Base-by-base conservation (phyloP, 2,113 vertebrate genomes). In the Ageneiosus marmoratus region DNA sequence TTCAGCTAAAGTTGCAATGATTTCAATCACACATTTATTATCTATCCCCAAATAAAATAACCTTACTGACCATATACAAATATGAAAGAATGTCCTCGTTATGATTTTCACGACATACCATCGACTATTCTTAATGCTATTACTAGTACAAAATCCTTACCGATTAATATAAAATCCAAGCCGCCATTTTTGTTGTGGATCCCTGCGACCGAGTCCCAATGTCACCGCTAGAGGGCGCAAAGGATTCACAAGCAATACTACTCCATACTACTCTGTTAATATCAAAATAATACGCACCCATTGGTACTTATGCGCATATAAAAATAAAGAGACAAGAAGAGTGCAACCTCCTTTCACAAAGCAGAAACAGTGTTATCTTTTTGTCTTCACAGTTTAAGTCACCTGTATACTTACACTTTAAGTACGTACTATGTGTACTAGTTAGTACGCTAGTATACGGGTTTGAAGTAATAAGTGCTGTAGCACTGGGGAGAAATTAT, bases 161-260 rank as follows among this genome's bases (percentile, higher is more conserved):
- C 69, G 41, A 48, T 48, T 34, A n/a, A 50, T 16, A 18, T 56
- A 9, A n/a, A n/a, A 60, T 37, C 69, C 70, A 32, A 24, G 12
- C 32, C 76, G 75, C 76, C 82, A 77, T 83, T 20, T 78, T 70
- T 78, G 74, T 75, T 82, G 44, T 82, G 41, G 6, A 34, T 74
- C 46, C 18, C 70, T 5, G 13, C 12, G 5, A 15, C 27, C 3
- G 37, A 10, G 9, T 34, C 15, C 32, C 24, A 50, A 2, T 1
- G 4, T 7, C 16, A 15, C 55, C 80, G 16, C 80, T 82, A 55
- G 80, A 70, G 41, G 70, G 27, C 55, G 70, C 3, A 74, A 22
- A 22, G 1, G 27, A 29, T 20, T 10, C 27, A 32, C 12, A 24
- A n/a, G 18, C 37, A 13, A 41, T 44, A 69, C 12, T 10, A 46